Evolutionary conservation across 2,888 invertebrate species (phyloP).

Genomic region (Tanytarsus gracilentus): DNA sequence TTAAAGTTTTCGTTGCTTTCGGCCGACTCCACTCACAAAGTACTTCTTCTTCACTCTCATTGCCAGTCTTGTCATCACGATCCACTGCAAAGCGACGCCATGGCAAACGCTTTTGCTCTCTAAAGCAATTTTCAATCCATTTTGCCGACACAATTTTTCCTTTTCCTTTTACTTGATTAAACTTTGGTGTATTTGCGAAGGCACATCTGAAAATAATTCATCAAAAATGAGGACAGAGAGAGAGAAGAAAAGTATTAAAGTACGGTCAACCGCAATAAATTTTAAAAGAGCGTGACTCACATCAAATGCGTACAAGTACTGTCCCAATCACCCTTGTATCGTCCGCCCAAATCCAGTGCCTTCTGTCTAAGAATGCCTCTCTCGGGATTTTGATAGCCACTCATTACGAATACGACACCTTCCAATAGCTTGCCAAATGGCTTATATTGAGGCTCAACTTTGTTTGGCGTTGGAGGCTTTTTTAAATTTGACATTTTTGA

Average conservation of each 20-base stretch:
- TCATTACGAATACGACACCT: conserved; percentile 68
- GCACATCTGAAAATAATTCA: conserved; percentile 60
- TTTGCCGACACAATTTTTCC: conserved; percentile 55
- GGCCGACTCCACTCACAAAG: conserved; percentile 35
- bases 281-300: conserved; percentile 46
- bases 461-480: no score
- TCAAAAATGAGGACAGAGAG: neutral
- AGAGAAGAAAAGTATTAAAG: conserved; percentile 29
- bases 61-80: conserved; percentile 33
- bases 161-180: conserved; percentile 56
- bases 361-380: conserved; percentile 57
- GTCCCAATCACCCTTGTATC: conserved; percentile 68
- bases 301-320: conserved; percentile 71
- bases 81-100: conserved; percentile 41
- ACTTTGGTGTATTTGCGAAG: conserved; percentile 81
- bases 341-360: conserved; percentile 70
- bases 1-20: neutral
- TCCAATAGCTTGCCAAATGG: conserved; percentile 53
- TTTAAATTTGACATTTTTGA: conserved; percentile 28
- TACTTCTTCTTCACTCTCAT: conserved; percentile 41
- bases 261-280: neutral
- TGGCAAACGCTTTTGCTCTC: conserved; percentile 46
- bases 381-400: conserved; percentile 78
- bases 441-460: conserved; percentile 36
- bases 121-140: conserved; percentile 65